These are phyloP conservation scores for Colletes collaris DNA, from an alignment of 2,888 invertebrate species.

Conservation along the genomic window DNA sequence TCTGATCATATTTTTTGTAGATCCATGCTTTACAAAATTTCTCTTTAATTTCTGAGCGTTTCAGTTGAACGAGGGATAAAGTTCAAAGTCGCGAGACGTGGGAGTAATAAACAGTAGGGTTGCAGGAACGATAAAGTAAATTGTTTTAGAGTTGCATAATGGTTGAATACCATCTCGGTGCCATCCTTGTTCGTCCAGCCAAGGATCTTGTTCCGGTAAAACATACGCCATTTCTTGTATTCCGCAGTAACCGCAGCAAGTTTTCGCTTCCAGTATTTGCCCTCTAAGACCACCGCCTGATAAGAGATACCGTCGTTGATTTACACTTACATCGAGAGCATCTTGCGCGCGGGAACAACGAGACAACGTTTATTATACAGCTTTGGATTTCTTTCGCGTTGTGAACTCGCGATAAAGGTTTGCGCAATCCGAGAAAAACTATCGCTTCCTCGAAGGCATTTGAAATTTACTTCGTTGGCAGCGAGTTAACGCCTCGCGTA, in stretches of 20 bases:
- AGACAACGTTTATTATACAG: not conserved
- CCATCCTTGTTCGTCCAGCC: slow-evolving; percentile 90
- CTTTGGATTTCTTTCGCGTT: not conserved
- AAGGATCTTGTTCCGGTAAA: slow-evolving; percentile 91
- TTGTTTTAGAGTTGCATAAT: not conserved
- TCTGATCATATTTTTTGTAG: too few species aligned
- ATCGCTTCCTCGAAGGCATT: slow-evolving; percentile 1
- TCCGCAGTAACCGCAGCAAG: slow-evolving; percentile 98
- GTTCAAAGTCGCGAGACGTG: not conserved
- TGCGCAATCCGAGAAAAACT: slow-evolving; percentile 3
- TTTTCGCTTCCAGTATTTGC: slow-evolving; percentile 99
- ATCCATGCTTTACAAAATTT: too few species aligned
- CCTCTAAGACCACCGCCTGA: slow-evolving; percentile 98
- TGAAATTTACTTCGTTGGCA: not conserved
- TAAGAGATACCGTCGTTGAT: slow-evolving; percentile 59
- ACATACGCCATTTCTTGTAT: slow-evolving; percentile 99
- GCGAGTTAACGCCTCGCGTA: too few species aligned
- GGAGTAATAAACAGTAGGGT: too few species aligned
- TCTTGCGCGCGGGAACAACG: not conserved
- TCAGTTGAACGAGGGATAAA: too few species aligned
- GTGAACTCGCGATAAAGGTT: not conserved
- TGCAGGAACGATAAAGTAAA: not conserved
- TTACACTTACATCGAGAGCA: slow-evolving; percentile 28
- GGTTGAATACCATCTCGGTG: slow-evolving; percentile 87
- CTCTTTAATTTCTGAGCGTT: too few species aligned